Base-by-base conservation (phyloP, 37 sponge, comb jelly and placozoan genomes). In the Tethya wilhelma region DNA sequence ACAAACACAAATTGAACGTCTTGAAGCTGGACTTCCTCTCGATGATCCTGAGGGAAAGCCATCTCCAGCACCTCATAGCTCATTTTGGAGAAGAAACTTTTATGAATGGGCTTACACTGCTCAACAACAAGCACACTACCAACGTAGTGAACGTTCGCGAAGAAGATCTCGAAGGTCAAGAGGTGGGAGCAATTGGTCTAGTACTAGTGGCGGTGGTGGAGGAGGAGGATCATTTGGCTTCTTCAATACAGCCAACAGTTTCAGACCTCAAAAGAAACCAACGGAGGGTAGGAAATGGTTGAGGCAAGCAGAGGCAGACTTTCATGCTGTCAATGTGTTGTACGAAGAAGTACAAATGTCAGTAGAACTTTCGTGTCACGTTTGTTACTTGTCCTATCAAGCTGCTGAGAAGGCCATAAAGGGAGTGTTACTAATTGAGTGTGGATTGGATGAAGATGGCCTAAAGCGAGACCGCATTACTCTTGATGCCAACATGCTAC, bases 211-310 rank as follows among this genome's bases (percentile, higher is more conserved):
- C n/a, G n/a, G n/a, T n/a, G n/a, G n/a, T n/a, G n/a, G n/a, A n/a
- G n/a, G n/a, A n/a, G n/a, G n/a, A n/a, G 34, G 19, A 44, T 34
- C 6, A 4, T 66, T 20, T 36, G 19, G 39, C 32, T 66, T 66
- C 37, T 36, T 38, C 9, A 36, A 2, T 42, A 22, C 14, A 37
- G 45, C 28, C n/a, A 22, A 70, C 14, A 14, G 14, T 49, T 14
- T 49, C 14, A 9, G 53, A 67, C 79, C 80, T n/a, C 20, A 84
- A 84, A n/a, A 56, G 36, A 67, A 87, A 22, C 58, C 49, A 20
- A 38, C 36, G 23, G 76, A 87, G 41, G 76, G 72, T 4, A 71
- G n/a, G 44, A 73, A 73, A 7, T 86, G 86, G 86, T 2, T 78
- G 8, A 38, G 34, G 53, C 86, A 86, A 44, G 86, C 86, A 28